Evolutionary conservation across 2,113 vertebrate species (phyloP).

Genomic region (Phylloscopus whistleri): DNA sequence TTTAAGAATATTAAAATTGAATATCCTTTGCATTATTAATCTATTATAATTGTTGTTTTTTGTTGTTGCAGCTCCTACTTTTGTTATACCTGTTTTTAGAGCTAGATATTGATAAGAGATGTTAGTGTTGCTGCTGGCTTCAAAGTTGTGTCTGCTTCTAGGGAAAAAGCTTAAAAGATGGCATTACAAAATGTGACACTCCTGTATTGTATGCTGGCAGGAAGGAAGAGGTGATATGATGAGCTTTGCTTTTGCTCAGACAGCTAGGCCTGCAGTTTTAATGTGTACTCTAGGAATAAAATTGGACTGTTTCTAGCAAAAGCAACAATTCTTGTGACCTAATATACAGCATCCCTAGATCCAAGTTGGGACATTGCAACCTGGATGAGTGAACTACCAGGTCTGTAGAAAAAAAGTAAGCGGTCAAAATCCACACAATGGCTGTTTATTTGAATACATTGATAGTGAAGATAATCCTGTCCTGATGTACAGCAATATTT

Average conservation of each 20-base stretch:
- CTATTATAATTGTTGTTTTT: background rate
- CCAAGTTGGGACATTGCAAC: background rate
- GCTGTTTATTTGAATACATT: background rate
- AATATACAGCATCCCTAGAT: background rate
- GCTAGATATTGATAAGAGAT: background rate
- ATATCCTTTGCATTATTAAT: background rate
- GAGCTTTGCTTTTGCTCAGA: background rate
- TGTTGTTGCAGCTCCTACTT: background rate
- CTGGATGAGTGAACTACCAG: background rate
- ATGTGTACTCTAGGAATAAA: background rate
- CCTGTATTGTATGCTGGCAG: background rate
- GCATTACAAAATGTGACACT: background rate
- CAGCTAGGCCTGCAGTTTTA: background rate
- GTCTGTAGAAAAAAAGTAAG: background rate
- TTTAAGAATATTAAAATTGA: background rate
- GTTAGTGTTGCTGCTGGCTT: background rate
- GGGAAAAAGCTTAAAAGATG: background rate
- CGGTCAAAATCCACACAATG: background rate
- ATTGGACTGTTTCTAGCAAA: background rate
- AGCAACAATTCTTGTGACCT: background rate
- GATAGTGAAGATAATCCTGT: background rate
- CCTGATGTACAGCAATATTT: background rate
- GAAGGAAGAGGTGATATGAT: background rate
- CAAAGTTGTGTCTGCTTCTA: background rate
- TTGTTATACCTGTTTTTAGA: background rate